Conservation (phyloP, 2,797 vertebrate genomes). For the Microhierax caerulescens region DNA sequence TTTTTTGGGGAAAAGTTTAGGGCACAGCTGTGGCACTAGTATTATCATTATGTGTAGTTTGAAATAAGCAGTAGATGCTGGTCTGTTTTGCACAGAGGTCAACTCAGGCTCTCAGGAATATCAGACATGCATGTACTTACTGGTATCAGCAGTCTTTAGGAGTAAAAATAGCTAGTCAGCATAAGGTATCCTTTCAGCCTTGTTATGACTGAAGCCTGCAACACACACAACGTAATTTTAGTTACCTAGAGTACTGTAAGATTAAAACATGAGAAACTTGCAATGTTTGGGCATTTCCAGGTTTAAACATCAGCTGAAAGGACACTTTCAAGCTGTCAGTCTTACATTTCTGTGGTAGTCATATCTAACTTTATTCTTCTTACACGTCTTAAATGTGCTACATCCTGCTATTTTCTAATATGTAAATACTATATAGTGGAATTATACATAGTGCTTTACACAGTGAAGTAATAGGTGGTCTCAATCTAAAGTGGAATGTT, state of each 20-base stretch:
- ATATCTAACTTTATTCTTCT: neutral
- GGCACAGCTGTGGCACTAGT: neutral
- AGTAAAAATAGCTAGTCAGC: neutral
- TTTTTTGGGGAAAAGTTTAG: neutral
- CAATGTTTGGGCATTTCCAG: neutral
- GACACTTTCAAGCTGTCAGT: neutral
- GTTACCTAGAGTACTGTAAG: neutral
- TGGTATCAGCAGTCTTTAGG: no score
- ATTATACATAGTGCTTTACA: neutral
- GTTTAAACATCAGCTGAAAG: neutral
- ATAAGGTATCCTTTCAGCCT: neutral
- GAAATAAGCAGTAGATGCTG: neutral
- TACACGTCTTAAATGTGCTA: neutral
- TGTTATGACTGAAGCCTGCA: neutral
- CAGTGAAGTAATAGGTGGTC: neutral
- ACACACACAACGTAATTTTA: neutral
- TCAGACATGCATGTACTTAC: accelerated
- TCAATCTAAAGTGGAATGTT: neutral
- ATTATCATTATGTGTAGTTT: neutral
- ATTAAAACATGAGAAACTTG: neutral
- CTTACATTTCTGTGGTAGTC: neutral
- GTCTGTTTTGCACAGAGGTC: neutral
- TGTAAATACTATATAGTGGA: neutral
- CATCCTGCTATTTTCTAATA: neutral
- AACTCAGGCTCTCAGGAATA: neutral